These are phyloP conservation scores for Gari tellinella DNA, from an alignment of 2,888 invertebrate genomes.

Conservation along the genomic window DNA sequence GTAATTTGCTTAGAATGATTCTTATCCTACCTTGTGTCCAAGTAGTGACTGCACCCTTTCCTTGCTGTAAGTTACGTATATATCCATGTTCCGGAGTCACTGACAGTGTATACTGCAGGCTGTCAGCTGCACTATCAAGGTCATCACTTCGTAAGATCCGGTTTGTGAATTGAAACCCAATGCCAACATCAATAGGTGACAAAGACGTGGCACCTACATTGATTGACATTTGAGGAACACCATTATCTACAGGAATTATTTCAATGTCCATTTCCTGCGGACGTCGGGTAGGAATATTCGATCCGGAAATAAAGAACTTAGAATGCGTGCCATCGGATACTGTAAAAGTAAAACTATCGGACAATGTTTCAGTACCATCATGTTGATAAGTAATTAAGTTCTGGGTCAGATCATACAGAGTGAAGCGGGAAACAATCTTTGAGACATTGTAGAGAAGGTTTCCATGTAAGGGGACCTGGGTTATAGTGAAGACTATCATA, in stretches of 20 bases:
- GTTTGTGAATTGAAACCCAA: conserved; percentile 78
- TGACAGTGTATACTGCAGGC: conserved; percentile 76
- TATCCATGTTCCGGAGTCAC: conserved; percentile 78
- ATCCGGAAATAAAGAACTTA: conserved; percentile 82
- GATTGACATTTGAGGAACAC: conserved; percentile 77
- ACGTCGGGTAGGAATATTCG: conserved; percentile 70
- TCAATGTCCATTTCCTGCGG: conserved; percentile 81
- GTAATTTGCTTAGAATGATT: neutral
- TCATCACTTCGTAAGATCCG: conserved; percentile 79
- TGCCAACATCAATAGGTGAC: conserved; percentile 65
- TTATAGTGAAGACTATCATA: conserved; percentile 78
- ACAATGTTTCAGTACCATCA: conserved; percentile 82
- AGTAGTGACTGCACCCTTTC: conserved; percentile 70
- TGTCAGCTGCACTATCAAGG: conserved; percentile 77
- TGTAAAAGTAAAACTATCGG: conserved; percentile 82
- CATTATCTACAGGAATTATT: conserved; percentile 82
- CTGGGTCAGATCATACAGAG: conserved; percentile 79
- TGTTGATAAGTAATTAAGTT: conserved; percentile 83
- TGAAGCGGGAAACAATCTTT: conserved; percentile 77
- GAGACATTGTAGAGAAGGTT: conserved; percentile 78
- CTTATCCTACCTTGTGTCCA: conserved; percentile 84
- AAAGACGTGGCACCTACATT: conserved; percentile 80
- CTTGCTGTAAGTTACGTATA: conserved; percentile 71
- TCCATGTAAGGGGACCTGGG: conserved; percentile 81
- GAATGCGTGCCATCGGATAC: conserved; percentile 83